A percentile compares a stretch with the other conserved stretches of the same genome.
phyloP scores from a whole-genome alignment of 1,140 invertebrate species.

The Drosophila ironensis region DNA sequence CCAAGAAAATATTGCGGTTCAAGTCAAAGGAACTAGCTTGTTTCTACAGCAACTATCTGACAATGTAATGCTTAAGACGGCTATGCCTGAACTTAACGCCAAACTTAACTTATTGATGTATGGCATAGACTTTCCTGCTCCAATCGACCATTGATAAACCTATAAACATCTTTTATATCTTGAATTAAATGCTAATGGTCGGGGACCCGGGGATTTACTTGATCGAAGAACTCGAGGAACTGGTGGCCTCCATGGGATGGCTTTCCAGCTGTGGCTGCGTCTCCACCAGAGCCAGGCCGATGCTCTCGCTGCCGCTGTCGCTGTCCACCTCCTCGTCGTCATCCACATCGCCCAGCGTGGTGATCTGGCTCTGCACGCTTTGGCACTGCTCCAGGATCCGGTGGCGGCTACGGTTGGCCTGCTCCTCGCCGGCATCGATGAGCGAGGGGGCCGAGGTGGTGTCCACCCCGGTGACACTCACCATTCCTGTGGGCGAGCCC shows the following conservation, averaged over 20 bases:
- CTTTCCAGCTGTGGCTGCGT: constrained; percentile 57
- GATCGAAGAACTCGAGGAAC: constrained; percentile 69
- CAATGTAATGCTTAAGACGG: too few species aligned
- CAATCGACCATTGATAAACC: background rate
- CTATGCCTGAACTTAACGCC: too few species aligned
- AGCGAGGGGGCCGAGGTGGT: constrained; percentile 63
- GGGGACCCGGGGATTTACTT: constrained; percentile 52
- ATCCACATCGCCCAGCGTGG: constrained; percentile 70
- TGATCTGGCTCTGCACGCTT: constrained; percentile 75
- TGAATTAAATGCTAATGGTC: constrained; percentile 6
- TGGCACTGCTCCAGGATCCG: constrained; percentile 63
- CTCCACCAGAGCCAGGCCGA: constrained; percentile 57
- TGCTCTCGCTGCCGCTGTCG: constrained; percentile 54
- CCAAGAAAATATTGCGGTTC: background rate
- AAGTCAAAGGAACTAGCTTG: too few species aligned
- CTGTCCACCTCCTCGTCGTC: constrained; percentile 47
- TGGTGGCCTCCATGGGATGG: constrained; percentile 41
- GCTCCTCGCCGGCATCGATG: constrained; percentile 37
- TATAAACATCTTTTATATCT: background rate
- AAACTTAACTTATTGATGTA: too few species aligned
- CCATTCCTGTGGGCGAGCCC: constrained; percentile 36
- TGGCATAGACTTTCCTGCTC: too few species aligned
- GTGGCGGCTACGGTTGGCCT: constrained; percentile 30
- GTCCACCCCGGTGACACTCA: background rate
- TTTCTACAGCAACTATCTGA: too few species aligned